phyloP scores from a whole-genome alignment of 2,113 vertebrate species.

The Leptosomus discolor region DNA sequence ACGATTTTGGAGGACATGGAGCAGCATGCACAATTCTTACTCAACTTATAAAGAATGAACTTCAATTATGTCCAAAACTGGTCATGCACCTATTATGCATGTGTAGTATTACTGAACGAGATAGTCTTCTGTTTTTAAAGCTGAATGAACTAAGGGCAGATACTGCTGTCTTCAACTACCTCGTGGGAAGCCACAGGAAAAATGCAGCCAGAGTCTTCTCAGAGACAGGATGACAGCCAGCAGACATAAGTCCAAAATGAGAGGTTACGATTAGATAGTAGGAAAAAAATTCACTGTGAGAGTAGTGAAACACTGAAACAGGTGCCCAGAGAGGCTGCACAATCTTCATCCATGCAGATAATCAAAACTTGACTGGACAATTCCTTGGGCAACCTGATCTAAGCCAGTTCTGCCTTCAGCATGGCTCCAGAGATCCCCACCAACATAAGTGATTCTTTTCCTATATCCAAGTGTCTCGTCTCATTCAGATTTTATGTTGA shows the following conservation, averaged over 20 bases:
- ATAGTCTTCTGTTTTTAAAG: neutral
- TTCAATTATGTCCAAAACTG: neutral
- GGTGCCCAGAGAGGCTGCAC: neutral
- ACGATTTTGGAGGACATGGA: neutral
- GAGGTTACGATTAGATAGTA: neutral
- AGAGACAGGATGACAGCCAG: neutral
- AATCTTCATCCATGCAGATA: neutral
- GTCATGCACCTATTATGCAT: neutral
- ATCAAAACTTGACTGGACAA: neutral
- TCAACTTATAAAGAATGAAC: neutral
- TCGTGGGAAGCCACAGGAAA: neutral
- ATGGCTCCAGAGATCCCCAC: neutral
- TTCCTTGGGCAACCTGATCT: neutral
- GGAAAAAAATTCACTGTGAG: neutral
- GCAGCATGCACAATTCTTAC: neutral
- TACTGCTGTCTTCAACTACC: neutral
- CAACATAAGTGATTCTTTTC: neutral
- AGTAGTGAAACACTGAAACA: neutral
- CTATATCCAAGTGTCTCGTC: neutral
- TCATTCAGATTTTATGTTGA: neutral
- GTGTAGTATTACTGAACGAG: neutral
- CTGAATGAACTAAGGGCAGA: neutral
- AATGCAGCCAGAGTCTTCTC: neutral
- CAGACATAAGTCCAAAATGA: neutral
- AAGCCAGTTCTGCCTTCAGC: neutral